Evolutionary conservation across 2,888 invertebrate species (phyloP).

Genomic region (Balanococcus diminutus): DNA sequence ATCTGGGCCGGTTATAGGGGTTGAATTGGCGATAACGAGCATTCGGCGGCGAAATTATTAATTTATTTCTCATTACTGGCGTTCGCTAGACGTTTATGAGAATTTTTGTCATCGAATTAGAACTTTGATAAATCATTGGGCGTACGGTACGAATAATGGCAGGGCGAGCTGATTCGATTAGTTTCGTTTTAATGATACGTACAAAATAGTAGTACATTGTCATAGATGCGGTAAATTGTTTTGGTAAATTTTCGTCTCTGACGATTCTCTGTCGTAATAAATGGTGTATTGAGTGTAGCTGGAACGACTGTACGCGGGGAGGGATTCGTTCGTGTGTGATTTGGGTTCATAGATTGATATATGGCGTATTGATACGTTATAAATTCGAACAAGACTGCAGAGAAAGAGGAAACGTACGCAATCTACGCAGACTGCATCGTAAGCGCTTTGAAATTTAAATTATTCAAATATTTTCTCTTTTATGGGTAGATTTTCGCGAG

Average conservation of each 20-base stretch:
- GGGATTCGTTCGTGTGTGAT: not conserved
- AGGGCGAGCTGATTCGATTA: not conserved
- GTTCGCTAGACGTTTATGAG: not conserved
- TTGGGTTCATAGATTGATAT: too few relatives aligned
- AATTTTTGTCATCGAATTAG: not conserved
- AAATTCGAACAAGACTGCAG: not conserved
- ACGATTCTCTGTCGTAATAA: too few relatives aligned
- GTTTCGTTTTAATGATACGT: not conserved
- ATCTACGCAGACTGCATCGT: too few relatives aligned
- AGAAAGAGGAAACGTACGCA: not conserved
- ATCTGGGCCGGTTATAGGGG: not conserved
- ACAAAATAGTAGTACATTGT: too few relatives aligned
- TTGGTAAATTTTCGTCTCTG: not conserved
- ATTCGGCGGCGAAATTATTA: not conserved
- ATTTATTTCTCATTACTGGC: not conserved
- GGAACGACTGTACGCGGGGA: too few relatives aligned
- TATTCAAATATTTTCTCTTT: constrained; percentile 1
- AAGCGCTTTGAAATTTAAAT: not conserved
- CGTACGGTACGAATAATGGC: not conserved
- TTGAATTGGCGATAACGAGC: not conserved
- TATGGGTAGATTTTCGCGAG: not conserved
- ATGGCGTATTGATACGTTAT: not conserved
- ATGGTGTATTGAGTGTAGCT: too few relatives aligned
- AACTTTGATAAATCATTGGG: not conserved
- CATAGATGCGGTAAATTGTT: not conserved